A percentile compares a stretch with the other conserved stretches of the same genome.
Conservation (phyloP, 1,140 invertebrate genomes). For the silkworm (Bombyx mori) region ASM3026992v2 NC_085109.1:7996001-7996500, state of each 20-base stretch:
- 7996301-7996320: not conserved
- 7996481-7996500: not conserved
- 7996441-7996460: conserved; percentile 74
- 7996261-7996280: conserved; percentile 16
- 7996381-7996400: conserved; percentile 54
- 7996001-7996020: too few relatives aligned
- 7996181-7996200: conserved; percentile 57
- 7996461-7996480: conserved; percentile 77
- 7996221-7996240: conserved; percentile 70
- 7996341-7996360: conserved; percentile 68
- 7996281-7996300: too few relatives aligned
- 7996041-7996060: too few relatives aligned
- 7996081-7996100: too few relatives aligned
- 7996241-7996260: conserved; percentile 68
- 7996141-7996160: conserved; percentile 61
- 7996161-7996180: conserved; percentile 68
- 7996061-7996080: too few relatives aligned
- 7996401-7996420: conserved; percentile 58
- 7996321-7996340: not conserved
- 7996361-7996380: conserved; percentile 60
- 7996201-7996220: conserved; percentile 66
- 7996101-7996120: too few relatives aligned
- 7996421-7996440: conserved; percentile 66
- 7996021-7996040: too few relatives aligned
- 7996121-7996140: too few relatives aligned